Conservation (phyloP, 2,888 invertebrate species). For the Caenorhabditis plicata region DNA sequence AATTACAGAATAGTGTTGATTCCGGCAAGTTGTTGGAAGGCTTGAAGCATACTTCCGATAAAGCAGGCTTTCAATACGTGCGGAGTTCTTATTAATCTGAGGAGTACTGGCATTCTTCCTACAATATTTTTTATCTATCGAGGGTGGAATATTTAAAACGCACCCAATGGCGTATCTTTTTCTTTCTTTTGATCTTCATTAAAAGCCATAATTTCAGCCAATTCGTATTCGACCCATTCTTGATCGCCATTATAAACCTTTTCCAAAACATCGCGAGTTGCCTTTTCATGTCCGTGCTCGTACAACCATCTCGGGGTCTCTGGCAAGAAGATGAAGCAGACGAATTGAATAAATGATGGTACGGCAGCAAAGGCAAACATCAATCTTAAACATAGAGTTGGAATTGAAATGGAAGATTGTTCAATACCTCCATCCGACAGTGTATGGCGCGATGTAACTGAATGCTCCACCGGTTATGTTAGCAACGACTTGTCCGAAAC, state of each 20-base stretch:
- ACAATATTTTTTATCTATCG: no score
- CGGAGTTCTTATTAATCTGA: conserved; percentile 47
- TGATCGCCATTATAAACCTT: conserved; percentile 52
- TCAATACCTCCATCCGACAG: conserved; percentile 70
- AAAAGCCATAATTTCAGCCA: conserved; percentile 47
- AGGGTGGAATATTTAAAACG: neutral
- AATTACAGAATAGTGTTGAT: conserved; percentile 71
- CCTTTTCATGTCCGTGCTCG: conserved; percentile 30
- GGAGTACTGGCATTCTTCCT: conserved; percentile 20
- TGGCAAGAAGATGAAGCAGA: conserved; percentile 71
- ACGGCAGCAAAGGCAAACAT: conserved; percentile 71
- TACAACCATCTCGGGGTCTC: conserved; percentile 69
- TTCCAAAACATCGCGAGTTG: conserved; percentile 37
- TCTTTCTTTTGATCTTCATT: conserved; percentile 23
- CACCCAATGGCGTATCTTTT: conserved; percentile 1
- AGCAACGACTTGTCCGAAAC: conserved; percentile 70
- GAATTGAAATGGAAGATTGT: neutral
- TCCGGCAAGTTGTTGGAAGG: conserved; percentile 70
- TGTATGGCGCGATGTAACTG: conserved; percentile 65
- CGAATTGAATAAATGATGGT: conserved; percentile 65
- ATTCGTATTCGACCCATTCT: conserved; percentile 56
- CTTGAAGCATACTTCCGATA: conserved; percentile 70
- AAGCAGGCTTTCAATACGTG: conserved; percentile 67
- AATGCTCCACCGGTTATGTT: conserved; percentile 70
- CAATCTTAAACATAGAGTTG: conserved; percentile 58